Evolutionary conservation across 2,888 invertebrate species (phyloP), one percentile per base, ranked within the genome.

Genomic region (Glaucopsyche alexis): DNA sequence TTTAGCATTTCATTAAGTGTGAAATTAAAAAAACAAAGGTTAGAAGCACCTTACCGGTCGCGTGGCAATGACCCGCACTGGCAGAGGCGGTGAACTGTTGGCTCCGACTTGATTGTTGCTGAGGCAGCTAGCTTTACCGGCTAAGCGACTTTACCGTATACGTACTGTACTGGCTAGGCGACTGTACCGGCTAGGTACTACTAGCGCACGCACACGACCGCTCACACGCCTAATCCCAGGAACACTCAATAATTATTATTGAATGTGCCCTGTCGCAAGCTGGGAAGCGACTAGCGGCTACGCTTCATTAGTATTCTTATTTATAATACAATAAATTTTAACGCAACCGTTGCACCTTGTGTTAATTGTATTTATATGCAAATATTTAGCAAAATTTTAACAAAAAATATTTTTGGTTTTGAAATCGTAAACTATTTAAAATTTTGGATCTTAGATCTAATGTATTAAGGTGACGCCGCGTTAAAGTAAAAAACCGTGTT

Each of bases 31-130:
- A 52, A 19, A 38, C 4, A n/a, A 49, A 55, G 65, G 67, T 65
- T 74, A 73, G 72, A 70, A 74, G 75, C 80, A 81, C 81, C 84
- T 85, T 82, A 81, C 82, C 81, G 79, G 78, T 79, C 66, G 77
- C 77, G 79, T 79, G 84, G 81, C 84, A 85, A 85, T 87, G 86
- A 86, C 83, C 85, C 80, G 75, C 77, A 79, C 78, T 78, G 75
- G 77, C 66, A 79, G 81, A 83, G 84, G 80, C 83, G 83, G 82
- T 87, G 88, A 89, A 84, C 87, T 83, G 81, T 82, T 83, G 86
- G 85, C 84, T 85, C 81, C 29, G 29, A 29, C 29, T 83, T 77
- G 79, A 8, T 13, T 60, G 55, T 55, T 55, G 55, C 9, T 5
- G 55, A 19, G 8, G 42, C 42, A 7, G 42, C 42, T 42, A 55